Evolutionary conservation across 92 coral and sea anemone species (phyloP), one percentile per base, ranked within the genome.

Genomic region (Bergia puertoricense): DNA sequence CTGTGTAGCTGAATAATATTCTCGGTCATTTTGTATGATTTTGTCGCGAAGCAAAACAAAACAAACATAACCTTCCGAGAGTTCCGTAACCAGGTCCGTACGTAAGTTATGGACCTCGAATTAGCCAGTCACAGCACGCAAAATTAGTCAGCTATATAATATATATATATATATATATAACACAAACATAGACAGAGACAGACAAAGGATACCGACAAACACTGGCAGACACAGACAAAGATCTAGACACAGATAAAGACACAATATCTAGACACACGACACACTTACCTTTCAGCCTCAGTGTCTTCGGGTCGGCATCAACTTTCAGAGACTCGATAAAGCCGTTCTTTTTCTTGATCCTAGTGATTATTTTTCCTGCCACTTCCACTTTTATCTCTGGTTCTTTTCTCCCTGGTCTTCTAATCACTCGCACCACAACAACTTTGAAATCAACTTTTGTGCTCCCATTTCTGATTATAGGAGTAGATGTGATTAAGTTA

Each of bases 331-430:
- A 71, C 37, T 84, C 54, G 43, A 84, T 45, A 72, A 45, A 44
- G 20, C 87, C 87, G 4, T 84, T 71, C 8, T 50, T 45, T 48
- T 48, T 45, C 56, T 46, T 84, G 36, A 84, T 84, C 15, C 37
- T 71, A 44, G 45, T 69, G 1, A 84, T 71, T 30, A 84, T 71
- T 38, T 84, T 84, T 30, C 87, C 87, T 4, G 87, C 44, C 23
- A 84, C 79, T 36, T 84, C 87, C 30, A 84, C 87, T 84, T 48
- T 46, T 69, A 84, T 84, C 68, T 84, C 79, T 3, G 69, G 79
- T 38, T 36, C 87, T 39, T 84, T 84, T 51, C 79, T 44, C 14
- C 87, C 79, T 13, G 87, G 87, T 48, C 1, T 48, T 56, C 23
- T 48, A n/a, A 84, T 50, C 46, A 84, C 79, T 45, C 87, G 87